Evolutionary conservation across 2,888 invertebrate species (phyloP).

Genomic region (Epiperipatus broadwayi): DNA sequence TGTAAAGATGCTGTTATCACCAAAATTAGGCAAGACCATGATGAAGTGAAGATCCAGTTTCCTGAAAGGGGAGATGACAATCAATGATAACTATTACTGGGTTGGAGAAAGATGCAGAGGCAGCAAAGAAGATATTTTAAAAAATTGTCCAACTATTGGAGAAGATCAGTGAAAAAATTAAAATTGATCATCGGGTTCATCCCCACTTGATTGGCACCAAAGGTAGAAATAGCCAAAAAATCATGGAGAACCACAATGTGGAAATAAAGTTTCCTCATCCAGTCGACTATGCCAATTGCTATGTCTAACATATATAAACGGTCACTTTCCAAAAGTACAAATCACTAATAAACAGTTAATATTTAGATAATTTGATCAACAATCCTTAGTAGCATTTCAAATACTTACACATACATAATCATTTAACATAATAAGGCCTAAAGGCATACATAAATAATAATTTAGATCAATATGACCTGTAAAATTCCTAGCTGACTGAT

Average conservation of each 20-base stretch:
- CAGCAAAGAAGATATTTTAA: constrained; percentile 75
- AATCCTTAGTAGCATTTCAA: too few relatives aligned
- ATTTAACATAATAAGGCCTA: too few relatives aligned
- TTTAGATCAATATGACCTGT: too few relatives aligned
- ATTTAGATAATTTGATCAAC: too few relatives aligned
- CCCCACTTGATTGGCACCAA: constrained; percentile 74
- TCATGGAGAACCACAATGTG: constrained; percentile 81
- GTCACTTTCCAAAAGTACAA: too few relatives aligned
- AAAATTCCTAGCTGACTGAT: too few relatives aligned
- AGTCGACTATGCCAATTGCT: too few relatives aligned
- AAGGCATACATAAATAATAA: too few relatives aligned
- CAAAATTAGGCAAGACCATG: constrained; percentile 68
- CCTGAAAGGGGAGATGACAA: constrained; percentile 69
- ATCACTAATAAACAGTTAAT: too few relatives aligned
- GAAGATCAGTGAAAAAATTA: constrained; percentile 55
- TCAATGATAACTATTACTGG: constrained; percentile 76
- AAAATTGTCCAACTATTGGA: constrained; percentile 72
- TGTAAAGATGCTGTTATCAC: constrained; percentile 71
- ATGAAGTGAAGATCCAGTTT: constrained; percentile 80
- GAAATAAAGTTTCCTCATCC: too few relatives aligned
- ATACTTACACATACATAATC: too few relatives aligned
- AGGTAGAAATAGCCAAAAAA: constrained; percentile 65
- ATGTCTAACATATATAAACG: too few relatives aligned
- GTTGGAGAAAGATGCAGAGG: constrained; percentile 67
- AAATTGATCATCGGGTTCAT: constrained; percentile 66